Evolutionary conservation across 2,797 vertebrate genomes (phyloP).

Genomic region (Cheracebus regulus): DNA sequence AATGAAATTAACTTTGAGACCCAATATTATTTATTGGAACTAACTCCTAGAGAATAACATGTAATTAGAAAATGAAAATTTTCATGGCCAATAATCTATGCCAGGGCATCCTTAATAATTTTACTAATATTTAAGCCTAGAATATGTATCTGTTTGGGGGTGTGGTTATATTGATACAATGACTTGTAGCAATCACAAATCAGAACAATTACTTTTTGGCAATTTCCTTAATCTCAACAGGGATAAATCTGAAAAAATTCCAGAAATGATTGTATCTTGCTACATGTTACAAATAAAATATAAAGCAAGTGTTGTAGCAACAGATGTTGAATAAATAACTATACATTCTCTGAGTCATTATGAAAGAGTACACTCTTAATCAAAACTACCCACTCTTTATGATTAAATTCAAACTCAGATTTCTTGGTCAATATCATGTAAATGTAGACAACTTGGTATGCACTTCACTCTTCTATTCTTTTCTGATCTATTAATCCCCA

Average conservation of each 20-base stretch:
- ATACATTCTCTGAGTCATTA: not conserved
- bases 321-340: not conserved
- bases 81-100: not conserved
- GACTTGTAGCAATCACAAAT: not conserved
- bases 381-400: not conserved
- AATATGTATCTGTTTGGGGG: not conserved
- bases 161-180: not conserved
- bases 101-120: not conserved
- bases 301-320: not conserved
- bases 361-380: not conserved
- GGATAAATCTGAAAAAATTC: not conserved
- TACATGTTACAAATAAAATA: not conserved
- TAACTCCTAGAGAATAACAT: not conserved
- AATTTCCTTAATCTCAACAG: not conserved
- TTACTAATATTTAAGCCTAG: not conserved
- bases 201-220: not conserved
- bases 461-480: not conserved
- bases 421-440: not conserved
- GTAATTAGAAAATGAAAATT: not conserved
- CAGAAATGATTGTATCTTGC: not conserved
- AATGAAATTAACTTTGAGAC: not conserved
- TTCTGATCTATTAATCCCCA: not conserved
- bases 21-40: not conserved
- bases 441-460: not conserved
- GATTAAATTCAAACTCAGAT: not conserved